Percentiles rank a stretch among this genome's conserved stretches.
These are phyloP conservation scores for Bicyclus anynana DNA, from an alignment of 1,140 invertebrate species.

Conservation along the genomic window DNA sequence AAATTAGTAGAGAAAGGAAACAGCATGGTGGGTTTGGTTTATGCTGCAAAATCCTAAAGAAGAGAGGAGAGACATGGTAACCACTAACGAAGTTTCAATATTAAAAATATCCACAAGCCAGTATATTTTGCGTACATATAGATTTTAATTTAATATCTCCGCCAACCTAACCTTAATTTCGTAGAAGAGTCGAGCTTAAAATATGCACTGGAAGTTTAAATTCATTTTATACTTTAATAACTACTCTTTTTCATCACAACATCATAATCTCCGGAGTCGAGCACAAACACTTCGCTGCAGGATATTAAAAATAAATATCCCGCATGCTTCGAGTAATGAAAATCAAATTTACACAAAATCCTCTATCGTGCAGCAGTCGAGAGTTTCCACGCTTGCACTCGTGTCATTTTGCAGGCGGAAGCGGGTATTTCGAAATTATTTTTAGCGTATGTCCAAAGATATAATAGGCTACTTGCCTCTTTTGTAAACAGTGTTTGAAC, in stretches of 20 bases:
- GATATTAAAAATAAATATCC: conserved; percentile 37
- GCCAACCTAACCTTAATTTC: background rate
- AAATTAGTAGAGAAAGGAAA: no score
- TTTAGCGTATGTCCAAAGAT: no score
- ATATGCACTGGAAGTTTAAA: conserved; percentile 5
- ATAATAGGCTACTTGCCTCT: no score
- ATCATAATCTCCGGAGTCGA: conserved; percentile 20
- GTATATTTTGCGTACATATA: background rate
- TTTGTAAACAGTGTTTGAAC: no score
- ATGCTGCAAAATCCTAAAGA: no score
- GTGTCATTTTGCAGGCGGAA: background rate
- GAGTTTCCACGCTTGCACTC: conserved; percentile 1
- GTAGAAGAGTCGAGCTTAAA: background rate
- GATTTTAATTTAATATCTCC: background rate
- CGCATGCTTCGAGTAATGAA: conserved; percentile 31
- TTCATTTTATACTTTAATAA: conserved; percentile 16
- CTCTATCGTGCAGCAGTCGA: conserved; percentile 17
- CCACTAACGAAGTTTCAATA: background rate
- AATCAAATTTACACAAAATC: conserved; percentile 40
- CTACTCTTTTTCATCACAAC: conserved; percentile 12
- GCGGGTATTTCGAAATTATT: no score
- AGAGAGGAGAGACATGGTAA: no score
- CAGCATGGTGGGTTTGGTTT: no score
- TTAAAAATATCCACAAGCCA: background rate
- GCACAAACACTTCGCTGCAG: conserved; percentile 21